These are phyloP conservation scores for Pelecanoides urinatrix DNA, from an alignment of 2,113 vertebrate species.

Conservation along the genomic window DNA sequence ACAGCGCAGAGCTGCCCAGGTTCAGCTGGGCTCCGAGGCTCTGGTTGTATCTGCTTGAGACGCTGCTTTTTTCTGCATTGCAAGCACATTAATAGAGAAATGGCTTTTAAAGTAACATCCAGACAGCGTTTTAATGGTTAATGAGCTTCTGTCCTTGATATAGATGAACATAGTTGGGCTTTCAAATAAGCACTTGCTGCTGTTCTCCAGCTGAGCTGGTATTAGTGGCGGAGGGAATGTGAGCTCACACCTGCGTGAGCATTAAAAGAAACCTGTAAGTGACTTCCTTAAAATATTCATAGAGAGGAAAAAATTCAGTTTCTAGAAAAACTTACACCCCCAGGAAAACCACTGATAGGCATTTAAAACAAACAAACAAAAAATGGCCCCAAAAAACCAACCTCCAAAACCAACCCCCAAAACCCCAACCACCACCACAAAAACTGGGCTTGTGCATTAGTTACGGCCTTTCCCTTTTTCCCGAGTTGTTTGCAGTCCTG, in stretches of 20 bases:
- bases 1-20: neutral
- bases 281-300: conserved; percentile 22
- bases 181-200: conserved; percentile 37
- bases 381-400: too few relatives aligned
- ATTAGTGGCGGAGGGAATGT: conserved; percentile 32
- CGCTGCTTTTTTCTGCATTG: neutral
- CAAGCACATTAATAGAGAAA: neutral
- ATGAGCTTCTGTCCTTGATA: conserved; percentile 26
- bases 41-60: neutral
- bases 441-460: neutral
- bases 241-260: conserved; percentile 52
- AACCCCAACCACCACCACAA: neutral
- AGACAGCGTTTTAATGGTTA: conserved; percentile 56
- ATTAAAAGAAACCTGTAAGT: conserved; percentile 28
- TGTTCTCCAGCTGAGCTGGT: conserved; percentile 57
- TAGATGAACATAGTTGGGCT: conserved; percentile 37
- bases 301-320: neutral
- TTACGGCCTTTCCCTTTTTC: neutral
- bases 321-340: neutral
- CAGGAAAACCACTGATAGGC: neutral
- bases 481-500: neutral
- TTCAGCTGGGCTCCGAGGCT: neutral
- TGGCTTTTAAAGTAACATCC: neutral
- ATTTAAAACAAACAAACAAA: neutral
- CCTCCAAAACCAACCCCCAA: too few relatives aligned